phyloP scores from a whole-genome alignment of 2,797 vertebrate genomes.

The Macropus fuliginosus region DNA sequence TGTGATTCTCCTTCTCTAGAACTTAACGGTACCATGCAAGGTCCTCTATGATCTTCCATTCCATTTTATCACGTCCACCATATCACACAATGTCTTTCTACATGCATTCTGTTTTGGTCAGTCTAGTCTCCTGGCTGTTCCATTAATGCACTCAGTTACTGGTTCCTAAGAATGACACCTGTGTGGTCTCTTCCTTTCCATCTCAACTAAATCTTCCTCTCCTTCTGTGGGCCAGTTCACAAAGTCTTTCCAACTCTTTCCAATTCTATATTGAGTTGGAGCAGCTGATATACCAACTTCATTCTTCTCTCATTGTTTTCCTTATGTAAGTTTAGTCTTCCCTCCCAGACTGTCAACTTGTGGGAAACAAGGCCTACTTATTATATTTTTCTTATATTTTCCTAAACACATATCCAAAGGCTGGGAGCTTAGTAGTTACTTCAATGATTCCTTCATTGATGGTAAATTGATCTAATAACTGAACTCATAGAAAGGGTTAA shows the following conservation, averaged over 20 bases:
- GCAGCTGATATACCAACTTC: background rate
- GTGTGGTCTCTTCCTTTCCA: background rate
- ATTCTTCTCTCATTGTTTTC: background rate
- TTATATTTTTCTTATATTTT: background rate
- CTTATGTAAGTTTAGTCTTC: slow-evolving; percentile 19
- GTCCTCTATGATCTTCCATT: background rate
- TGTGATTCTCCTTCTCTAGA: background rate
- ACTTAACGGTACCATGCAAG: background rate
- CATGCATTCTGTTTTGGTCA: background rate
- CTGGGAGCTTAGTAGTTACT: background rate
- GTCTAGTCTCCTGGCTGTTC: background rate
- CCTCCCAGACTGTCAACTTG: background rate
- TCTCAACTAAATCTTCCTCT: background rate
- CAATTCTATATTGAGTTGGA: too few species aligned
- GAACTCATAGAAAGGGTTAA: background rate
- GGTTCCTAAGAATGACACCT: background rate
- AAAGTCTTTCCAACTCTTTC: background rate
- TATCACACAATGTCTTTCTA: background rate
- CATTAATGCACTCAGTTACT: background rate
- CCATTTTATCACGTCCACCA: background rate
- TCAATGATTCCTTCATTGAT: background rate
- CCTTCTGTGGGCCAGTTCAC: background rate
- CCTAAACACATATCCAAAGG: background rate
- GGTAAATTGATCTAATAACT: background rate
- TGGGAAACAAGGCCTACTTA: slow-evolving; percentile 4